A percentile compares a stretch with the other conserved stretches of the same genome.
These are phyloP conservation scores for Diadromus collaris DNA, from an alignment of 2,888 invertebrate genomes.

Conservation along the genomic window DNA sequence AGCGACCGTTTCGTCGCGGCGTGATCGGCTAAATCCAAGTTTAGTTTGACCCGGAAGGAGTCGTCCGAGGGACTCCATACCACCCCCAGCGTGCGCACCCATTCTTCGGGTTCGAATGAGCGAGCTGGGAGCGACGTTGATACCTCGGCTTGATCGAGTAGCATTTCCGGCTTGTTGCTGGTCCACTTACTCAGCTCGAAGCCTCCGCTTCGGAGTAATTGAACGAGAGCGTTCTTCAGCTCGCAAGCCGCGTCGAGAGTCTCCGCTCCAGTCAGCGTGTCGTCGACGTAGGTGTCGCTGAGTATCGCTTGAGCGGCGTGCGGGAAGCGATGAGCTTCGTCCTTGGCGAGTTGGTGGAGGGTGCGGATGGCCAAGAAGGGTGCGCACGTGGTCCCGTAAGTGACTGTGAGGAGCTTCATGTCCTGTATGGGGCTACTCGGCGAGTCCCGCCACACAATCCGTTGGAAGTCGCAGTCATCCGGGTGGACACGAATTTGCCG, in stretches of 20 bases:
- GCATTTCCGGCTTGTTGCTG: no score
- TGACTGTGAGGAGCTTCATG: no score
- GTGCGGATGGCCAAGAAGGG: neutral
- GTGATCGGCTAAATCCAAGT: neutral
- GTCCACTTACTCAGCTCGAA: neutral
- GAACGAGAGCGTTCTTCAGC: neutral
- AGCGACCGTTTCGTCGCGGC: neutral
- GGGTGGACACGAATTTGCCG: no score
- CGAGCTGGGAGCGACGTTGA: neutral
- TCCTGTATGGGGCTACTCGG: no score
- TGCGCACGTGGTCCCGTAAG: neutral
- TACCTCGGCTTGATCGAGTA: no score
- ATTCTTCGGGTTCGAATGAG: slow-evolving; percentile 4
- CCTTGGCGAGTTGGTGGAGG: slow-evolving; percentile 7
- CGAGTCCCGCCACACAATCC: no score
- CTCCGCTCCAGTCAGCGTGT: neutral
- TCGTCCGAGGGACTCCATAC: slow-evolving; percentile 8
- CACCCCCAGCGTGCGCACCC: neutral
- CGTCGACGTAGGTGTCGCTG: neutral
- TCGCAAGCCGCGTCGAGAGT: neutral
- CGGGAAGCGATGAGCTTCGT: neutral
- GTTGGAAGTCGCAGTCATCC: no score
- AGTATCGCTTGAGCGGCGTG: neutral
- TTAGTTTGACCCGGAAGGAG: neutral
- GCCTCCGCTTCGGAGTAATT: neutral